Evolutionary conservation across 2,113 vertebrate genomes (phyloP), one percentile per base, ranked within the genome.

Genomic region (Aviceda subcristata): DNA sequence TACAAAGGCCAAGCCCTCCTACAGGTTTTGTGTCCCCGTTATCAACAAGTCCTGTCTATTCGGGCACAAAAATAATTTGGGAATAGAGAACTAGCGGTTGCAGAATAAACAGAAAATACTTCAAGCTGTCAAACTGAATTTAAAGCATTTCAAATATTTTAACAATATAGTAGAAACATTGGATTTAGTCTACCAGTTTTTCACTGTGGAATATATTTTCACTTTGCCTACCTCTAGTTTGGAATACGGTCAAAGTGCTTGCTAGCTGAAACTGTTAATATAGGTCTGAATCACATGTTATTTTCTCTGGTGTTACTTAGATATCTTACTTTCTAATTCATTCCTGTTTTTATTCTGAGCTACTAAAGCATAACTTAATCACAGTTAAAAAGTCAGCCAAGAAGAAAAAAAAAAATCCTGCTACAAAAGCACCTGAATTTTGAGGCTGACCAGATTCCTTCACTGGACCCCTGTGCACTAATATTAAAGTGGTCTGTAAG

Each of bases 21-120:
- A 15, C 96, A 98, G 38, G 55, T 94, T 63, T 97, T 98, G 20
- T 96, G 63, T 5, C 97, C 97, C 98, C 97, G 98, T 91, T 98
- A 98, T 56, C 99, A 95, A 92, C 98, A 99, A 8, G 97, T 96
- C 62, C 56, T 97, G 87, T 99, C 98, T 60, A 98, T 98, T 23
- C 98, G 46, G n/a, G 98, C 96, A 53, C 98, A 98, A 60, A 99
- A 99, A 94, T 98, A 99, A 82, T 98, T 77, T 2, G 96, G 97
- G 43, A 98, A 97, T 87, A 98, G 97, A 92, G 98, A 97, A 73
- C 98, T 91, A 82, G 86, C 92, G 97, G 79, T 22, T 92, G 72
- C 14, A 75, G 55, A 95, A 56, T 36, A 59, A 66, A 88, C 30
- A 90, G 24, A 39, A 92, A 90, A 93, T 55, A 71, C 8, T 36